phyloP scores from a whole-genome alignment of 2,113 vertebrate species.

The Sminthopsis crassicaudata region DNA sequence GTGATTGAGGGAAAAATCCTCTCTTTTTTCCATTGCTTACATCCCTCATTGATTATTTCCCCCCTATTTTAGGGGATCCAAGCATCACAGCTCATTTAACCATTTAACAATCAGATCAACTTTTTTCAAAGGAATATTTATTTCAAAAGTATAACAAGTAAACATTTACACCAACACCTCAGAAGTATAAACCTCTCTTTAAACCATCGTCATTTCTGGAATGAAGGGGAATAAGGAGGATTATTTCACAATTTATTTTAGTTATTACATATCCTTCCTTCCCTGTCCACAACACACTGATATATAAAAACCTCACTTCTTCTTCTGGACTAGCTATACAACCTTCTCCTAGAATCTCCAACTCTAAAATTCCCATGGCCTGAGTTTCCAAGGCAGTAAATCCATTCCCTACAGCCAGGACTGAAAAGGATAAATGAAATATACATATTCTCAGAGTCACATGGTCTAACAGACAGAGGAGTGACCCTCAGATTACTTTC shows the following conservation, averaged over 20 bases:
- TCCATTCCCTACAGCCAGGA: background rate
- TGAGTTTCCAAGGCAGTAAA: accelerated
- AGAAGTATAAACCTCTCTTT: background rate
- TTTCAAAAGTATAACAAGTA: background rate
- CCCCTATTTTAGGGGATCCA: background rate
- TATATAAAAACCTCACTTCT: background rate
- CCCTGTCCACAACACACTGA: background rate
- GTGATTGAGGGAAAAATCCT: background rate
- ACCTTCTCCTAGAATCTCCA: background rate
- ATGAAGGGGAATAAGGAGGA: background rate
- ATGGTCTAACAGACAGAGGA: background rate
- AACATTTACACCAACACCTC: background rate
- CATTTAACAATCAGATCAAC: background rate
- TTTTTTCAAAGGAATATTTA: background rate
- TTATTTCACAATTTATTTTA: background rate
- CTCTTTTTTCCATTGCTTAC: background rate
- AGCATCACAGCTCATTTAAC: background rate
- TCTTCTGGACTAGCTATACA: background rate
- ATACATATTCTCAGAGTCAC: background rate
- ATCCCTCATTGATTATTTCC: background rate
- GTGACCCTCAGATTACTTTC: background rate
- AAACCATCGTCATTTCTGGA: background rate
- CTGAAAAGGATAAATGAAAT: background rate
- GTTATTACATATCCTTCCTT: background rate
- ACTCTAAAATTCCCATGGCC: background rate